These are phyloP conservation scores for Nasonia oneida DNA, from an alignment of 2,888 invertebrate species.

Conservation along the genomic window DNA sequence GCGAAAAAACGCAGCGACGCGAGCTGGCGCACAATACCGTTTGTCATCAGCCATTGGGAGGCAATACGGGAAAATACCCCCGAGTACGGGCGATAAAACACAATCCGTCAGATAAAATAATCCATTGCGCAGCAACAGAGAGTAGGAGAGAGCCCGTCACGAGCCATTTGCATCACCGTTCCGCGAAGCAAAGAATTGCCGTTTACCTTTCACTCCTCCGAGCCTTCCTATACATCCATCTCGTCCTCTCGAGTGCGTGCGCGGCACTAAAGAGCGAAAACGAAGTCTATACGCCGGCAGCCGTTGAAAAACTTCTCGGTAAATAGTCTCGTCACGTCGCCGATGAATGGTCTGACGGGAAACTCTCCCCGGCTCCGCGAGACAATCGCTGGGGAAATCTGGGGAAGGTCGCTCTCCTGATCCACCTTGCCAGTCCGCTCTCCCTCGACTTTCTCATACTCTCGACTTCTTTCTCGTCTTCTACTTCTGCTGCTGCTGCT, in stretches of 20 bases:
- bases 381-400: conserved; percentile 79
- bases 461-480: conserved; percentile 27
- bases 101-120: conserved; percentile 28
- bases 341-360: conserved; percentile 78
- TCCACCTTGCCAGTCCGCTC: conserved; percentile 61
- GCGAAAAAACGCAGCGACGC: too few relatives aligned
- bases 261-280: conserved; percentile 38
- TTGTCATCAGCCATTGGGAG: background rate
- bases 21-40: background rate
- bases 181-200: conserved; percentile 26
- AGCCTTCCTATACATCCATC: background rate
- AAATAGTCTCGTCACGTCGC: conserved; percentile 76
- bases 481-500: background rate
- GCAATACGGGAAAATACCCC: background rate
- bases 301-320: conserved; percentile 39
- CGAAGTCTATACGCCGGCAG: conserved; percentile 34
- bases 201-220: conserved; percentile 27
- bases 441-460: conserved; percentile 28
- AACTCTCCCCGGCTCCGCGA: conserved; percentile 69
- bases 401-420: conserved; percentile 68
- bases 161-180: conserved; percentile 42
- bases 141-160: background rate
- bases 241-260: background rate
- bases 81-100: conserved; percentile 10
- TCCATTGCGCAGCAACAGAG: background rate